phyloP scores from a whole-genome alignment of 2,113 vertebrate species.

The Grammomys dolichurus region DNA sequence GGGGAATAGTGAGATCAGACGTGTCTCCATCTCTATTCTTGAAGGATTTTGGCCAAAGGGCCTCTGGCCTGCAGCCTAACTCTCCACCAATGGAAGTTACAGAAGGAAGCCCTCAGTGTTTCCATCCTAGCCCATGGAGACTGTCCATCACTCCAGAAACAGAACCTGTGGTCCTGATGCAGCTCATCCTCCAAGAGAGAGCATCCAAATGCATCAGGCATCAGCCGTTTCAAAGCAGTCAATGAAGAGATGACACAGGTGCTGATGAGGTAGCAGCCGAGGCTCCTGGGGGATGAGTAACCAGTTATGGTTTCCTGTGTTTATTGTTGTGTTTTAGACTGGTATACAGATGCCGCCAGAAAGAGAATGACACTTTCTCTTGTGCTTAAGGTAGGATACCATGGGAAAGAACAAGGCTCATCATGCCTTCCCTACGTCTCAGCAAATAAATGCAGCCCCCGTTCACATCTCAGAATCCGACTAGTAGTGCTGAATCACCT shows the following conservation, averaged over 20 bases:
- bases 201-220: background rate
- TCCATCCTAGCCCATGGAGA: no score
- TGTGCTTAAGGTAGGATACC: accelerated
- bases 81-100: background rate
- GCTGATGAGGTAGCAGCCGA: background rate
- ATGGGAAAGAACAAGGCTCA: background rate
- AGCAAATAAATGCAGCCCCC: background rate
- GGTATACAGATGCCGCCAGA: slow-evolving; percentile 71
- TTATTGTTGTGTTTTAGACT: slow-evolving; percentile 67
- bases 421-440: background rate
- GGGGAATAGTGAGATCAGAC: accelerated
- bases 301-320: slow-evolving; percentile 69
- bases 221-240: background rate
- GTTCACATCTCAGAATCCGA: background rate
- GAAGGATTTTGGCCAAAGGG: background rate
- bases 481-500: background rate
- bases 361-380: background rate
- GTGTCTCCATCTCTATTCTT: background rate
- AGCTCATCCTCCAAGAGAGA: background rate
- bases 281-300: slow-evolving; percentile 67
- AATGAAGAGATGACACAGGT: accelerated
- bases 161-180: background rate
- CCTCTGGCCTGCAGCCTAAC: background rate
- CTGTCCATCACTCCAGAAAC: background rate
- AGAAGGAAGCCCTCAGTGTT: background rate